phyloP scores from a whole-genome alignment of 2,113 vertebrate genomes.

The Sakesphorus luctuosus region DNA sequence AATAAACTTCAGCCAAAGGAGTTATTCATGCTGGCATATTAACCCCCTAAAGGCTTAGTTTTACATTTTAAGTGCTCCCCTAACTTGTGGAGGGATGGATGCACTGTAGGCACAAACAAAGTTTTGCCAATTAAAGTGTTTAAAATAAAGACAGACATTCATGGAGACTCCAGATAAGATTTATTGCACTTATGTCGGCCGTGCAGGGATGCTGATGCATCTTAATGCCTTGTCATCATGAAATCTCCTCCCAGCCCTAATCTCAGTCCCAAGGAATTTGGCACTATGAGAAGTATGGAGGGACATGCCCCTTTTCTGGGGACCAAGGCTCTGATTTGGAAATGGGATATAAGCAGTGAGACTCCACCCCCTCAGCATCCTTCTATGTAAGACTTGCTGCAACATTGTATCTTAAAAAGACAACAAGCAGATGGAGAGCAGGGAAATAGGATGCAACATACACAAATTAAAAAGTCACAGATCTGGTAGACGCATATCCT shows the following conservation, averaged over 20 bases:
- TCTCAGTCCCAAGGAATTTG: neutral
- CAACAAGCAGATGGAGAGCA: conserved; percentile 48
- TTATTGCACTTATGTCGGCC: neutral
- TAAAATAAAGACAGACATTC: neutral
- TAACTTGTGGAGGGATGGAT: neutral
- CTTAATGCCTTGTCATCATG: neutral
- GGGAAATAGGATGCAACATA: conserved; percentile 44
- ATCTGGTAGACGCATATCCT: conserved; percentile 53
- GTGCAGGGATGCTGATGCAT: neutral
- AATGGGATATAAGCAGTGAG: neutral
- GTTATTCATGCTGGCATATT: conserved; percentile 10
- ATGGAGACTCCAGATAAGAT: neutral
- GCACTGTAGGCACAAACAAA: fast-evolving
- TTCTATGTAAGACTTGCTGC: neutral
- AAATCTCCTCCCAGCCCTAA: neutral
- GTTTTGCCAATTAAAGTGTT: neutral
- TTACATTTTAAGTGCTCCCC: neutral
- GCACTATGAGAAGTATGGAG: neutral
- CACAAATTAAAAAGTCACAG: conserved; percentile 51
- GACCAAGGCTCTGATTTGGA: neutral
- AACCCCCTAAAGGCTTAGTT: neutral
- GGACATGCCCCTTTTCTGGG: neutral
- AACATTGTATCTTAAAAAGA: neutral
- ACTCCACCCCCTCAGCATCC: neutral
- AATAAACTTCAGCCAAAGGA: conserved; percentile 45